Conservation (phyloP, 2,888 invertebrate species). For the Chesias legatella region DNA sequence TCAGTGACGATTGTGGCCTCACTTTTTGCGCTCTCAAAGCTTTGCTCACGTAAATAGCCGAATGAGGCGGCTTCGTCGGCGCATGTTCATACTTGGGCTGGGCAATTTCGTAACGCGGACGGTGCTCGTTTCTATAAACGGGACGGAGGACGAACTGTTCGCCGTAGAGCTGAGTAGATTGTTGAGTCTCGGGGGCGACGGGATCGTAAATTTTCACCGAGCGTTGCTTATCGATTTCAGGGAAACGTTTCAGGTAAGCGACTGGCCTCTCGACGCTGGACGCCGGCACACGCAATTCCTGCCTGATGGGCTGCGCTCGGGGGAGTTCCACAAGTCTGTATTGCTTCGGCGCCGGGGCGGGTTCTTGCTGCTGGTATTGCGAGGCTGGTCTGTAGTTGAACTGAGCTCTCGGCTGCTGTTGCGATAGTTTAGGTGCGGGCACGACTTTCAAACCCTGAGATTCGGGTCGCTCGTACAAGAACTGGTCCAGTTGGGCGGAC, state of each 20-base stretch:
- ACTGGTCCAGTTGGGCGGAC: constrained; percentile 45
- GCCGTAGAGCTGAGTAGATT: constrained; percentile 49
- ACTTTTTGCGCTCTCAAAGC: constrained; percentile 50
- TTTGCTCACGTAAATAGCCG: constrained; percentile 68
- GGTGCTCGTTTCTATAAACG: constrained; percentile 58
- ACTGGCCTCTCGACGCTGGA: constrained; percentile 61
- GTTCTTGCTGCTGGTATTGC: constrained; percentile 65
- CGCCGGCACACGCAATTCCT: constrained; percentile 55
- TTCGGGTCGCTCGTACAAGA: constrained; percentile 63
- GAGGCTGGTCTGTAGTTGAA: constrained; percentile 54
- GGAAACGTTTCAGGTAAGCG: constrained; percentile 65
- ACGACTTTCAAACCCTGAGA: constrained; percentile 70
- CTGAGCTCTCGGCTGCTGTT: constrained; percentile 43
- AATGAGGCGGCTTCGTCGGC: constrained; percentile 61
- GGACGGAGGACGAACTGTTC: constrained; percentile 68
- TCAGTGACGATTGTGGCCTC: constrained; percentile 44
- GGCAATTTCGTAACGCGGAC: constrained; percentile 52
- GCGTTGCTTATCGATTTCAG: constrained; percentile 62
- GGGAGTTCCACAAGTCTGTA: constrained; percentile 62
- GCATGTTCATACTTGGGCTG: constrained; percentile 50
- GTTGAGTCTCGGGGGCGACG: constrained; percentile 47
- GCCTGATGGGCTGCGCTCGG: constrained; percentile 51
- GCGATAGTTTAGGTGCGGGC: constrained; percentile 65
- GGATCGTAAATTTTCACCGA: constrained; percentile 62
- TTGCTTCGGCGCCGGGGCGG: constrained; percentile 61